Evolutionary conservation across 2,888 invertebrate species (phyloP).

Genomic region (Lathronympha strigana): DNA sequence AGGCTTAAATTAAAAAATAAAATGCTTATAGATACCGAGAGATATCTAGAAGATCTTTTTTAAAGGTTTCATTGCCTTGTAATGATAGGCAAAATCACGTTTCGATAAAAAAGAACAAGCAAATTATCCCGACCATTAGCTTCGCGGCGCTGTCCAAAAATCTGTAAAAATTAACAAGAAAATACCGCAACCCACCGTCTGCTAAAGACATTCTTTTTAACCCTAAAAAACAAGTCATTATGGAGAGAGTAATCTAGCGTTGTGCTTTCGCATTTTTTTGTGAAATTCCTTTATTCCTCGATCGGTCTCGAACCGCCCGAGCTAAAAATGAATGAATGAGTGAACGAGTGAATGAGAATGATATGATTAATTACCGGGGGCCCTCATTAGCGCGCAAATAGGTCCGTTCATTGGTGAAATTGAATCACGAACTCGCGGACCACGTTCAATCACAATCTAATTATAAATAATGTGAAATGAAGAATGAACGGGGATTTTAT

Average conservation of each 20-base stretch:
- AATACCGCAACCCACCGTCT: constrained; percentile 66
- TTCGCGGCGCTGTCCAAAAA: constrained; percentile 55
- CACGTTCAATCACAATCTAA: constrained; percentile 73
- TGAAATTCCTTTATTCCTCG: constrained; percentile 78
- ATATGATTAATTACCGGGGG: constrained; percentile 83
- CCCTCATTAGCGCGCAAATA: constrained; percentile 82
- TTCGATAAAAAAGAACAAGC: constrained; percentile 51
- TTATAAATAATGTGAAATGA: constrained; percentile 72
- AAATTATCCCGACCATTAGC: constrained; percentile 70
- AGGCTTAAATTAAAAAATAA: no score
- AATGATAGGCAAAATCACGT: constrained; percentile 53
- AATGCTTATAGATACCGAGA: no score
- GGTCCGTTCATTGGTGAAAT: constrained; percentile 80
- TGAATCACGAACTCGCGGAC: constrained; percentile 71
- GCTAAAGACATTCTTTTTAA: constrained; percentile 80
- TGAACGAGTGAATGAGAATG: constrained; percentile 51
- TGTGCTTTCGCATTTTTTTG: constrained; percentile 74
- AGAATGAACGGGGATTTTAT: constrained; percentile 55
- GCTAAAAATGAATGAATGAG: constrained; percentile 57
- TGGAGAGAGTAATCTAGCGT: constrained; percentile 78
- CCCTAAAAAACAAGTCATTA: constrained; percentile 84
- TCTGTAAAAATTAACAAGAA: constrained; percentile 78
- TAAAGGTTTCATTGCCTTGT: constrained; percentile 43
- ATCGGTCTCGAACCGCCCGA: constrained; percentile 68
- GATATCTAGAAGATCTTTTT: no score